These are phyloP conservation scores for Thalassophryne amazonica DNA, from an alignment of 2,797 vertebrate genomes.

Conservation along the genomic window DNA sequence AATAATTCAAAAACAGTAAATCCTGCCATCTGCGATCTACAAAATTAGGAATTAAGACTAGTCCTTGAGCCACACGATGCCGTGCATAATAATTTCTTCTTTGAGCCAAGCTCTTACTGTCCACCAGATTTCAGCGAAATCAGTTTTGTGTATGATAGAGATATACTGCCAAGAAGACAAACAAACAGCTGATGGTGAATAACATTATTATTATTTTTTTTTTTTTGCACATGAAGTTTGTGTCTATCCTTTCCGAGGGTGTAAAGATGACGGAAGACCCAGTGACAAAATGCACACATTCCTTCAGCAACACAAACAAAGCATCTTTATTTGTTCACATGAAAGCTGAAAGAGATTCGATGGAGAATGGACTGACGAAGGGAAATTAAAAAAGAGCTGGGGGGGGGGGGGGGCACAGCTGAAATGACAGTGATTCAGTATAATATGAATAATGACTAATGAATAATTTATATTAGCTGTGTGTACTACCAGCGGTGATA, in stretches of 20 bases:
- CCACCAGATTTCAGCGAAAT: too few species aligned
- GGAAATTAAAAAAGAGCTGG: slow-evolving; percentile 23
- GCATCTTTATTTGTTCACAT: slow-evolving; percentile 25
- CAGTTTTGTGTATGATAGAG: too few species aligned
- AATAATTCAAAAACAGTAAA: too few species aligned
- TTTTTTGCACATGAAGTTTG: too few species aligned
- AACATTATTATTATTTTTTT: too few species aligned
- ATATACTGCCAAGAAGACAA: too few species aligned
- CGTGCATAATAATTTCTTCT: too few species aligned
- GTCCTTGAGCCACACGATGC: too few species aligned
- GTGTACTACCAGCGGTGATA: slow-evolving; percentile 45
- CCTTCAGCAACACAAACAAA: slow-evolving; percentile 3
- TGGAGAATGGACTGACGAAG: slow-evolving; percentile 18
- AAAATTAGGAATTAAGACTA: too few species aligned
- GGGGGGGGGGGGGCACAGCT: slow-evolving; percentile 1
- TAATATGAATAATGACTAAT: slow-evolving; percentile 54
- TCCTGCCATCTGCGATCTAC: too few species aligned
- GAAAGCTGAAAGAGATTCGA: slow-evolving; percentile 23
- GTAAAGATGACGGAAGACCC: background rate
- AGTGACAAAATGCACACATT: slow-evolving; percentile 22
- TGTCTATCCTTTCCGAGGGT: slow-evolving; percentile 3
- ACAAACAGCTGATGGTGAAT: too few species aligned
- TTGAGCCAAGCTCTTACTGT: too few species aligned
- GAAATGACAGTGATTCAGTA: slow-evolving; percentile 50
- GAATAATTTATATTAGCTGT: slow-evolving; percentile 55